These are phyloP conservation scores for Syrphus vitripennis DNA, from an alignment of 2,888 invertebrate species.

Conservation along the genomic window DNA sequence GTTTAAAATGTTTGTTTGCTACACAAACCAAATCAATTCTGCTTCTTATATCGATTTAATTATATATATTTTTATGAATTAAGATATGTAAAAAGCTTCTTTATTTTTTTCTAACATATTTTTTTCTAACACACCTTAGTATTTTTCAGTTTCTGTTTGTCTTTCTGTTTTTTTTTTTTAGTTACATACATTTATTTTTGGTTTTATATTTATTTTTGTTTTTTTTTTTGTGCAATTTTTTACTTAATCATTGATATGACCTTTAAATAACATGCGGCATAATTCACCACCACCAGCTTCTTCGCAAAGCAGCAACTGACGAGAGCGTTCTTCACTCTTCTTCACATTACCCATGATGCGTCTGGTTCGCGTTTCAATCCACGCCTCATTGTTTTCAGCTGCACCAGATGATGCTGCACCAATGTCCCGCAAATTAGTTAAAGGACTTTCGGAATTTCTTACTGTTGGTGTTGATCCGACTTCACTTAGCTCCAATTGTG, in stretches of 20 bases:
- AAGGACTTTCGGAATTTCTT: neutral
- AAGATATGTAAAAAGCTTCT: constrained; percentile 38
- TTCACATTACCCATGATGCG: constrained; percentile 76
- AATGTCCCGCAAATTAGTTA: constrained; percentile 19
- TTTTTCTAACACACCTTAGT: constrained; percentile 33
- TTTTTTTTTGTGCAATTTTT: constrained; percentile 12
- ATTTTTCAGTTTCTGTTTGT: constrained; percentile 16
- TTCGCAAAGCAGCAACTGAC: constrained; percentile 75
- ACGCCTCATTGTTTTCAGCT: constrained; percentile 68
- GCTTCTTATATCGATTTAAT: constrained; percentile 23
- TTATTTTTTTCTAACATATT: constrained; percentile 37
- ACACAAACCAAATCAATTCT: constrained; percentile 18
- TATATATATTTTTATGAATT: constrained; percentile 23
- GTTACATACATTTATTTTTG: constrained; percentile 28
- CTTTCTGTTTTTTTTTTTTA: neutral
- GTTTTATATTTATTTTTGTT: neutral
- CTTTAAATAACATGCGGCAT: constrained; percentile 77
- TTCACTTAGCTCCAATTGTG: constrained; percentile 25
- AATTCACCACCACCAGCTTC: constrained; percentile 75
- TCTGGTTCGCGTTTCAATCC: constrained; percentile 75
- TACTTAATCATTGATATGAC: constrained; percentile 72
- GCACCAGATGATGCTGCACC: neutral
- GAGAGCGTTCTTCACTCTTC: constrained; percentile 76
- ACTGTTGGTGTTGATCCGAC: constrained; percentile 21
- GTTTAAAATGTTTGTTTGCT: neutral